Evolutionary conservation across 2,888 invertebrate genomes (phyloP).

Genomic region (Hybos culiciformis): DNA sequence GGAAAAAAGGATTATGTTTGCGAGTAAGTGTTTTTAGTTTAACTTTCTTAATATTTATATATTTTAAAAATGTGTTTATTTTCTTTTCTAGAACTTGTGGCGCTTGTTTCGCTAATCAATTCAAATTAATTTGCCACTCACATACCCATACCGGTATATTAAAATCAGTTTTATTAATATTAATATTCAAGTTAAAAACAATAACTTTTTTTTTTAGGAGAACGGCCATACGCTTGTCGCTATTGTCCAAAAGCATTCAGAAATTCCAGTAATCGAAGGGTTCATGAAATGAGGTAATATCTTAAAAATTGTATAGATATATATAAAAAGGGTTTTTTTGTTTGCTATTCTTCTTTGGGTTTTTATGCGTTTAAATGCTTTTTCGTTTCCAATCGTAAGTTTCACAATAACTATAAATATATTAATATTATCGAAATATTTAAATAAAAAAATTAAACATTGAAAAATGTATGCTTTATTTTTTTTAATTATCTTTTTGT

Average conservation of each 20-base stretch:
- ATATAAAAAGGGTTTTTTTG: too few species aligned
- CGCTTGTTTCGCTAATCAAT: not conserved
- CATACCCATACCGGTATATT: constrained; percentile 29
- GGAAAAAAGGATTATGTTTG: not conserved
- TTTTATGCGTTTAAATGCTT: too few species aligned
- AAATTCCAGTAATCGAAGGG: not conserved
- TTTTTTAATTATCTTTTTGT: too few species aligned
- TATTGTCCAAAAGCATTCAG: constrained; percentile 17
- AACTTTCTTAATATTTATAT: not conserved
- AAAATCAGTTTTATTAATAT: too few species aligned
- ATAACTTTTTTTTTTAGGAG: too few species aligned
- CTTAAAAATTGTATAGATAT: not conserved
- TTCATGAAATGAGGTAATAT: not conserved
- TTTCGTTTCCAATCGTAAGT: too few species aligned
- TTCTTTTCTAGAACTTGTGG: not conserved
- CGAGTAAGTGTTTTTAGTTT: not conserved
- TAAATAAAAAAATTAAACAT: too few species aligned
- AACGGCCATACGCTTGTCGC: constrained; percentile 25
- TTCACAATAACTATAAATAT: too few species aligned
- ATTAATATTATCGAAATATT: too few species aligned
- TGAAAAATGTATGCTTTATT: too few species aligned
- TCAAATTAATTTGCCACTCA: constrained; percentile 20
- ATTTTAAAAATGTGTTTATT: not conserved
- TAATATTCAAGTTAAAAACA: too few species aligned
- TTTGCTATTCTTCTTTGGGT: too few species aligned